These are phyloP conservation scores for Hozukius guyotensis DNA, from an alignment of 2,797 vertebrate species.

Conservation along the genomic window DNA sequence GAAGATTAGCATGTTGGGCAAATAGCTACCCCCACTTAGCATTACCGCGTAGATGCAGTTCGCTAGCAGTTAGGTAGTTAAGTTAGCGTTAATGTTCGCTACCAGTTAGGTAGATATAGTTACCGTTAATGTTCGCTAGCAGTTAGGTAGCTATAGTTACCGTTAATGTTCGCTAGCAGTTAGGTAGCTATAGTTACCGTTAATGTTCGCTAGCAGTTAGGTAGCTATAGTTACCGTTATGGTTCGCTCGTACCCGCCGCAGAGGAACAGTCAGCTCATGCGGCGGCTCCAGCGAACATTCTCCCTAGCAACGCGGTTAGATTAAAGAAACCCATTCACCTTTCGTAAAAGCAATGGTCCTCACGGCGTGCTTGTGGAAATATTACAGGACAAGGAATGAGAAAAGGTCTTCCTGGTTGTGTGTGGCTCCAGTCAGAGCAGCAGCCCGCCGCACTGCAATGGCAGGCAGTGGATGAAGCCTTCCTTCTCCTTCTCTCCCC, in stretches of 20 bases:
- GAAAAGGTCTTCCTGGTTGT: conserved; percentile 51
- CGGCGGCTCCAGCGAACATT: conserved; percentile 36
- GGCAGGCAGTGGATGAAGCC: conserved; percentile 83
- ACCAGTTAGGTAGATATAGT: conserved; percentile 58
- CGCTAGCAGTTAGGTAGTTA: conserved; percentile 60
- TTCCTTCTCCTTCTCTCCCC: conserved; percentile 58
- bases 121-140: conserved; percentile 58
- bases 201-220: conserved; percentile 42
- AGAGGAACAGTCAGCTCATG: conserved; percentile 53
- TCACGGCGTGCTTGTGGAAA: conserved; percentile 67
- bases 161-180: conserved; percentile 39
- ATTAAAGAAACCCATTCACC: conserved; percentile 66
- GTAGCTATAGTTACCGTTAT: conserved; percentile 71
- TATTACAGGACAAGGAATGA: conserved; percentile 45
- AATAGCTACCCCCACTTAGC: conserved; percentile 60
- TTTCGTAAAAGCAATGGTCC: conserved; percentile 68
- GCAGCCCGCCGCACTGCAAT: conserved; percentile 84
- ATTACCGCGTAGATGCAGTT: conserved; percentile 53
- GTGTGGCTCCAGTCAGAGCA: conserved; percentile 70
- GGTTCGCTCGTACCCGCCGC: conserved; percentile 56
- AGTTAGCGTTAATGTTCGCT: conserved; percentile 70
- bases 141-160: conserved; percentile 59
- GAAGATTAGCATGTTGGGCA: conserved; percentile 28
- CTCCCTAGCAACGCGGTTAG: conserved; percentile 1
- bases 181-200: conserved; percentile 62